Conservation (phyloP, 2,888 invertebrate species). For the Formica aserva region DNA sequence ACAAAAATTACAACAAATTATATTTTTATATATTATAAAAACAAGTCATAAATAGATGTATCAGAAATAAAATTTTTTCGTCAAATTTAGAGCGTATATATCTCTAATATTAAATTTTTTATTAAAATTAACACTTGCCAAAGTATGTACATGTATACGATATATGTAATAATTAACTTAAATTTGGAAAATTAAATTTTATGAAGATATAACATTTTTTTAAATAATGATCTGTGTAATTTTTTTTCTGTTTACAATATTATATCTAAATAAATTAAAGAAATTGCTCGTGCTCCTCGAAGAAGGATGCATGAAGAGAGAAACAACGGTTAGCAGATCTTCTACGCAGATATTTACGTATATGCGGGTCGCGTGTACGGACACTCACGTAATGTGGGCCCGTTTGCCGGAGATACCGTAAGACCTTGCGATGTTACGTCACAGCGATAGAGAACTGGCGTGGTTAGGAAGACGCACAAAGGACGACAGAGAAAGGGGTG, state of each 20-base stretch:
- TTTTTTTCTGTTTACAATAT: not conserved
- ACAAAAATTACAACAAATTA: not conserved
- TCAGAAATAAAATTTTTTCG: not conserved
- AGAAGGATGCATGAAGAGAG: slow-evolving; percentile 1
- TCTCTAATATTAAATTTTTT: not conserved
- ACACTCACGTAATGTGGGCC: slow-evolving; percentile 85
- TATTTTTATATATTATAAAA: not conserved
- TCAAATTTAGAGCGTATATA: not conserved
- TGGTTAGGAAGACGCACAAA: slow-evolving; percentile 57
- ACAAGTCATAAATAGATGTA: not conserved
- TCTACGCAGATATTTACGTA: slow-evolving; percentile 70
- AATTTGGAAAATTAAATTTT: not conserved
- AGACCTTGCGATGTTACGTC: slow-evolving; percentile 83
- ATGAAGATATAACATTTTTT: not conserved
- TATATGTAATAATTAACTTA: not conserved
- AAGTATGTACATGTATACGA: not conserved
- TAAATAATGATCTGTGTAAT: not conserved
- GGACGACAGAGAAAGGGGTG: slow-evolving; percentile 57
- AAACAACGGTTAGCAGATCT: slow-evolving; percentile 71
- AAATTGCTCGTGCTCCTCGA: not conserved
- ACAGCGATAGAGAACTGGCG: slow-evolving; percentile 72
- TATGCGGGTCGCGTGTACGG: slow-evolving; percentile 75
- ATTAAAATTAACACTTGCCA: not conserved
- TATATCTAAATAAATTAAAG: slow-evolving; percentile 19
- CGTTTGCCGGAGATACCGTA: slow-evolving; percentile 84